Base-by-base conservation (phyloP, 2,888 invertebrate genomes). In the Euplexia lucipara region DNA sequence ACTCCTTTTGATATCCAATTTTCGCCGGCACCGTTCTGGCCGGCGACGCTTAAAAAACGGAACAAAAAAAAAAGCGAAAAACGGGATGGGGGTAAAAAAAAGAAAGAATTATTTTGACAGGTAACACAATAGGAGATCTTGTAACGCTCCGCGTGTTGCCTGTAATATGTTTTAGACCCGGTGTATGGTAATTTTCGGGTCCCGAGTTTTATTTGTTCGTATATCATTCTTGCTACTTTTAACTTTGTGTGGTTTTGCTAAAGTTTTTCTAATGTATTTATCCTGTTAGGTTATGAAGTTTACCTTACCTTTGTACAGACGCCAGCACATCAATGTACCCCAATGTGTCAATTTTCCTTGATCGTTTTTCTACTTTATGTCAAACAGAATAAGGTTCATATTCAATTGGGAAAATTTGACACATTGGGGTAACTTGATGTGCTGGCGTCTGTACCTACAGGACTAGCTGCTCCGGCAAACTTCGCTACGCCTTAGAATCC, bases 71-170 rank as follows among this genome's bases (percentile, higher is more conserved):
- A 89, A 88, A 87, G 86, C 34, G 30, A 34, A 45, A 54, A 67
- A 64, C 37, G 54, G 59, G 63, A 79, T 74, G 84, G 3, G 26
- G 26, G 26, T 3, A 2, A 5, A 26, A 88, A 90, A 90, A 88
- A 87, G 87, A 86, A 83, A 90, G 91, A 91, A 70, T 70, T 91
- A 91, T 93, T 93, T 92, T 92, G 92, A 92, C 93, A 93, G 92
- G 81, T 89, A 89, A 90, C 89, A 91, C 90, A 88, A 90, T 88
- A 88, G 87, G 74, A 82, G 87, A 75, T 52, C 56, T 85, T 88
- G 81, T 75, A 70, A 70, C 91, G 91, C 89, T 89, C 89, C 76
- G 91, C 77, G 88, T 73, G 83, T 62, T 53, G 73, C 20, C 72
- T 39, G 61, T 81, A 81, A 81, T 81, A 81, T 78, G 59, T 74